Conservation (phyloP, 2,797 vertebrate species). For the Pangasius larnaudii region DNA sequence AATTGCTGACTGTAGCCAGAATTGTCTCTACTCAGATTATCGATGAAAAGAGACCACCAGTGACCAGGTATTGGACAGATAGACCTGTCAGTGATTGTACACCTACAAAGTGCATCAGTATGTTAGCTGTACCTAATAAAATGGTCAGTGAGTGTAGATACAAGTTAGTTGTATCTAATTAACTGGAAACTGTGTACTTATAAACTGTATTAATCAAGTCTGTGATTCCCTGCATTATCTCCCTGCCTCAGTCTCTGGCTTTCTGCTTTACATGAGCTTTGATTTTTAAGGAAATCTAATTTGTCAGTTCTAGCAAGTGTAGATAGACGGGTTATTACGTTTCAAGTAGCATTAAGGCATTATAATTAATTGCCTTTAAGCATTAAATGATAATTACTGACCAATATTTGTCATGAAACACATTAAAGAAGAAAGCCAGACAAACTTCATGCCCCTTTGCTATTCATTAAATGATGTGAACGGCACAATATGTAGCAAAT, state of each 20-base stretch:
- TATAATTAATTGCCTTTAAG: conserved; percentile 15
- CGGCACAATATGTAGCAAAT: conserved; percentile 55
- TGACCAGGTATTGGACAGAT: neutral
- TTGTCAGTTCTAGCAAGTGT: neutral
- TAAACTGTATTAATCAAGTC: neutral
- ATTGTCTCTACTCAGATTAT: neutral
- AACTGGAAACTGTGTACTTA: neutral
- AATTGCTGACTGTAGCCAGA: neutral
- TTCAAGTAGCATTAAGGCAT: conserved; percentile 1
- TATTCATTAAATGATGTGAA: conserved; percentile 29
- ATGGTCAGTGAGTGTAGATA: neutral
- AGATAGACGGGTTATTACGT: neutral
- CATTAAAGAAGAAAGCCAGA: neutral
- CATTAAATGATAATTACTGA: conserved; percentile 13
- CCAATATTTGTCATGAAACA: neutral
- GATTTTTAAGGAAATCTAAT: neutral
- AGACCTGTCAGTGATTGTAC: neutral
- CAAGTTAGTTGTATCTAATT: neutral
- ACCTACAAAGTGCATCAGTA: neutral
- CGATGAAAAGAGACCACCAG: neutral
- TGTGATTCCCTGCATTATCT: neutral
- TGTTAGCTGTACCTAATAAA: neutral
- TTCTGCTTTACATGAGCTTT: neutral
- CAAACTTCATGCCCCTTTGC: neutral
- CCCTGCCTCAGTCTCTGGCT: neutral